Evolutionary conservation across 2,113 vertebrate species (phyloP), one percentile per base, ranked within the genome.

Genomic region (Syngnathus floridae): DNA sequence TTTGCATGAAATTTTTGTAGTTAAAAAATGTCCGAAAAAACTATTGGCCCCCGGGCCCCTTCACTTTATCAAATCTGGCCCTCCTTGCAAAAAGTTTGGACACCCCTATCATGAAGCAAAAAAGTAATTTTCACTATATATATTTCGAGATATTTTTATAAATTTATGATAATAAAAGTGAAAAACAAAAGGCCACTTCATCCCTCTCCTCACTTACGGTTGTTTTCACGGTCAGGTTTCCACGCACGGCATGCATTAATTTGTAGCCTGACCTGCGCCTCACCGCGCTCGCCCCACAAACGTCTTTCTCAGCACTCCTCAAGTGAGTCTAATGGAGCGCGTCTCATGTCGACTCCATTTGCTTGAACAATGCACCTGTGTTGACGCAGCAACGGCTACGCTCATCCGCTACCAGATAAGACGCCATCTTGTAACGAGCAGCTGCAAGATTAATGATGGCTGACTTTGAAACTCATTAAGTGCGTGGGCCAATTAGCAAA

Each of bases 221-320:
- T 54, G 21, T 54, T 12, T 54, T 54, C 51, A 54, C 21, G 5
- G 21, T 13, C 51, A 12, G 21, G 21, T 54, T 26, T 54, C 4
- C 51, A 13, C 21, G 10, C 21, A 9, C 51, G 5, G 21, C 21
- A 26, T 26, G 21, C 51, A 36, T 36, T 57, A 57, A 36, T 35
- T 7, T 37, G 55, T 17, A 57, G 55, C 14, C 31, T 19, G 55
- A 36, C 55, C 26, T 57, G 31, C 55, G 17, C 55, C 55, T 13
- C 22, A 35, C 55, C n/a, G 26, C 55, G 22, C 26, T 35, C 26
- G 55, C 55, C 17, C 31, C 14, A 36, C 14, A 36, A 57, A 57
- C 14, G 55, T 57, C 55, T 35, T 57, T 37, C 31, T 37, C 55
- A 57, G 55, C 55, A 37, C 35, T 57, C 55, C 37, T 57, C 55